Evolutionary conservation across 2,797 vertebrate species (phyloP).

Genomic region (Todus mexicanus): DNA sequence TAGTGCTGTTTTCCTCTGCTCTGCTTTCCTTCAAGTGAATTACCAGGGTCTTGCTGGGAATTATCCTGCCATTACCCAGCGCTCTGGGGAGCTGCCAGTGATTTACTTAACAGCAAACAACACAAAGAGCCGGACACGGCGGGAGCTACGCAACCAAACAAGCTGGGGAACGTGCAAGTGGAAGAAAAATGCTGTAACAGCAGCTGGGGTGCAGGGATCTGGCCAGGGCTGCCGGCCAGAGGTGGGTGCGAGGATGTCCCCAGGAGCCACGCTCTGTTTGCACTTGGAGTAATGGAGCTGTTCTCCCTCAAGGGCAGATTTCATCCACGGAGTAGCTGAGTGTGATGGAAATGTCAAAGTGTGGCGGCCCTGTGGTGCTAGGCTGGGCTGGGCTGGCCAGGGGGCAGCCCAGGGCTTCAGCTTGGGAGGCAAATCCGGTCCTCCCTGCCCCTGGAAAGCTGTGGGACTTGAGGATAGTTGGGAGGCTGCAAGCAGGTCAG

Average conservation of each 20-base stretch:
- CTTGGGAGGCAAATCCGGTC: not conserved
- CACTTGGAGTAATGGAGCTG: rapidly evolving
- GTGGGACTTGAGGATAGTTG: rapidly evolving
- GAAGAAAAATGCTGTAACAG: slow-evolving; percentile 24
- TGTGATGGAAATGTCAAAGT: not conserved
- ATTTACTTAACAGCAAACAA: slow-evolving; percentile 68
- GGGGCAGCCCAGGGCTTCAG: not conserved
- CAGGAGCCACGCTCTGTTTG: not conserved
- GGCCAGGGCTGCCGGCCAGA: not conserved
- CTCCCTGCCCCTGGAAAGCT: not conserved
- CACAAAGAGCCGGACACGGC: slow-evolving; percentile 50
- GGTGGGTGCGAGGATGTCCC: not conserved
- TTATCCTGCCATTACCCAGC: slow-evolving; percentile 58
- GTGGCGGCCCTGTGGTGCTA: rapidly evolving
- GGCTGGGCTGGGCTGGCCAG: not conserved
- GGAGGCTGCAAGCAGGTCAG: rapidly evolving
- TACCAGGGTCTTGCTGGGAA: slow-evolving; percentile 67
- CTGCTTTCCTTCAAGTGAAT: slow-evolving; percentile 73
- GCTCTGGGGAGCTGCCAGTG: slow-evolving; percentile 61
- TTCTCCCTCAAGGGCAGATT: not conserved
- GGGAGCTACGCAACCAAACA: slow-evolving; percentile 7
- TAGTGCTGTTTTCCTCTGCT: slow-evolving; percentile 65
- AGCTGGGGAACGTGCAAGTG: slow-evolving; percentile 21
- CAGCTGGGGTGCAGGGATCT: not conserved
- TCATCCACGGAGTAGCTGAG: not conserved